Base-by-base conservation (phyloP, 2,888 invertebrate genomes). In the Boloria euphrosyne region DNA sequence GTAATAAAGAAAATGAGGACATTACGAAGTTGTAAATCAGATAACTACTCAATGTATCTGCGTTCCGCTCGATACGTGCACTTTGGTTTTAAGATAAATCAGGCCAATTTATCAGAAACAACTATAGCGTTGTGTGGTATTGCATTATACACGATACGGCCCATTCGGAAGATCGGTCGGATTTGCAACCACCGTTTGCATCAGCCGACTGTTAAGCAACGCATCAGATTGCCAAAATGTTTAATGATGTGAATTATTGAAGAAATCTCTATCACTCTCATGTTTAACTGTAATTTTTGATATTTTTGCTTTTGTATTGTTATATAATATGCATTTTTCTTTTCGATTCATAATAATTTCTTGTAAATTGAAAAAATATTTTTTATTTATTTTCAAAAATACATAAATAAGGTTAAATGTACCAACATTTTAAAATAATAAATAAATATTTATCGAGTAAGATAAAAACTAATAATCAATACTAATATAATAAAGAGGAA, bases 81-180 rank as follows among this genome's bases (percentile, higher is more conserved):
- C 70, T 66, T 70, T 60, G 70, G 67, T 70, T 72, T 69, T 69
- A 66, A 72, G 71, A 72, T 72, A 72, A 71, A 75, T 74, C 73
- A 60, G 66, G 71, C 68, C 66, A 63, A 55, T 67, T 72, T 70
- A 73, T 82, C 72, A 82, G 76, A 80, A 74, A 75, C 75, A 74
- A 69, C 63, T 66, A 75, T 74, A 73, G 65, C 67, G 68, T 66
- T 67, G 71, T 74, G 71, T 70, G 71, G 53, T 68, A 64, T 72
- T 70, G 69, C 71, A 62, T 65, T 67, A 63, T 71, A 74, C 70
- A 70, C 62, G 60, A 66, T 65, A 51, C 59, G 66, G 62, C 49
- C 55, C 50, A 65, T 62, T 70, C 62, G 43, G 63, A 62, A 68
- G 67, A 65, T 47, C 31, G 53, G 51, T 49, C 49, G 57, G 65